Evolutionary conservation across 2,888 invertebrate genomes (phyloP).

Genomic region (Epirrita christyi): DNA sequence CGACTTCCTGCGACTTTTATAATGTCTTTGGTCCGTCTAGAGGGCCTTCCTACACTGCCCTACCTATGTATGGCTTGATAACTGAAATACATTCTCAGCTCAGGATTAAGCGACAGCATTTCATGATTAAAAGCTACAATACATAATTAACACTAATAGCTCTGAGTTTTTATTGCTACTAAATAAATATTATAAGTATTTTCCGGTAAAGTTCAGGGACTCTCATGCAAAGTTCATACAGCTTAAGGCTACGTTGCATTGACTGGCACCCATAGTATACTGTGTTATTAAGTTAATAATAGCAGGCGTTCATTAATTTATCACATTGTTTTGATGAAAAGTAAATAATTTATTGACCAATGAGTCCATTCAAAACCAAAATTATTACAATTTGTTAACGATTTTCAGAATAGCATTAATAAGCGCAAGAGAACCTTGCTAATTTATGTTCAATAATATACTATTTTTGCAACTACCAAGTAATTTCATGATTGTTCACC

Average conservation of each 20-base stretch:
- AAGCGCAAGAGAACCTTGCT: neutral
- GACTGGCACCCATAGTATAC: constrained; percentile 11
- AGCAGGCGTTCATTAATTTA: constrained; percentile 10
- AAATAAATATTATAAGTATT: constrained; percentile 21
- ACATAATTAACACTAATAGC: constrained; percentile 14
- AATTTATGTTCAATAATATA: too few species aligned
- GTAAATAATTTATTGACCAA: constrained; percentile 21
- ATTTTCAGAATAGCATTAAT: constrained; percentile 7
- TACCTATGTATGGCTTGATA: too few species aligned
- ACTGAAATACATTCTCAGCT: too few species aligned
- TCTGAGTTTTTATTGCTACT: constrained; percentile 12
- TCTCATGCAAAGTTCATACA: constrained; percentile 21
- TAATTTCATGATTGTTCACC: too few species aligned
- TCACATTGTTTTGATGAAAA: constrained; percentile 11
- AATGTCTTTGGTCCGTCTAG: too few species aligned
- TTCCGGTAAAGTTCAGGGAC: constrained; percentile 38
- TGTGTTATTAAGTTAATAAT: constrained; percentile 10
- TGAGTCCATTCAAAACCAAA: constrained; percentile 25
- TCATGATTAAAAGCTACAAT: neutral
- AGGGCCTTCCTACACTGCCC: too few species aligned
- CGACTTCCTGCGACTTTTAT: too few species aligned
- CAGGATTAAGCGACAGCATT: too few species aligned
- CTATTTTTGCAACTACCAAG: too few species aligned
- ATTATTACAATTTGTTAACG: constrained; percentile 26
- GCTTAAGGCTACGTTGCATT: constrained; percentile 19